These are phyloP conservation scores for Pangasianodon gigas DNA, from an alignment of 2,113 vertebrate species.

Conservation along the genomic window DNA sequence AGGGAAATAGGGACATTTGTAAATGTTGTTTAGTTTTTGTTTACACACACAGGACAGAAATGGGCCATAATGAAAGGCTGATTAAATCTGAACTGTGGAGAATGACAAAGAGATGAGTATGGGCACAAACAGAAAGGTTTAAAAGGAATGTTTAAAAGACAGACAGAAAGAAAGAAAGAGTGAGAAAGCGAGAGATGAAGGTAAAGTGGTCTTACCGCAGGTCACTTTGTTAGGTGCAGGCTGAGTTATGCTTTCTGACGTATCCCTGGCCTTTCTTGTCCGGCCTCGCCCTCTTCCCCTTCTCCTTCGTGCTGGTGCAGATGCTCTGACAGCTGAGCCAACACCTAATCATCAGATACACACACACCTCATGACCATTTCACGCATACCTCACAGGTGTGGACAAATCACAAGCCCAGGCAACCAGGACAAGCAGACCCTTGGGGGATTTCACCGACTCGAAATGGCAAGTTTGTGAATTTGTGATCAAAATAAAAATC, in stretches of 20 bases:
- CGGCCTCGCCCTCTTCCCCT: constrained; percentile 70
- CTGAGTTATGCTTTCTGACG: constrained; percentile 46
- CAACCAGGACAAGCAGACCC: neutral
- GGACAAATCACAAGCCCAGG: neutral
- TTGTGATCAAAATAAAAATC: neutral
- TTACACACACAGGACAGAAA: constrained; percentile 3
- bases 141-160: constrained; percentile 13
- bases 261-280: constrained; percentile 60
- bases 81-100: constrained; percentile 11
- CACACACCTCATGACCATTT: constrained; percentile 19
- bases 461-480: neutral
- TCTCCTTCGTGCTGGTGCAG: constrained; percentile 62
- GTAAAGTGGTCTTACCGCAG: constrained; percentile 79
- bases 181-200: neutral
- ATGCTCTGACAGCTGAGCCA: constrained; percentile 66
- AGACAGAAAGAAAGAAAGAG: neutral
- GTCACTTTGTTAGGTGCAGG: constrained; percentile 73
- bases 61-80: constrained; percentile 5
- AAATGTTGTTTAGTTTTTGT: neutral
- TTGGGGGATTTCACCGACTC: neutral
- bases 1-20: neutral
- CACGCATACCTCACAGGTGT: neutral
- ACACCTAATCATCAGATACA: constrained; percentile 67
- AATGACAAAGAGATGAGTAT: constrained; percentile 10
- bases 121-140: neutral